Conservation (phyloP, 2,888 invertebrate genomes). For the Dasypogon diadema region DNA sequence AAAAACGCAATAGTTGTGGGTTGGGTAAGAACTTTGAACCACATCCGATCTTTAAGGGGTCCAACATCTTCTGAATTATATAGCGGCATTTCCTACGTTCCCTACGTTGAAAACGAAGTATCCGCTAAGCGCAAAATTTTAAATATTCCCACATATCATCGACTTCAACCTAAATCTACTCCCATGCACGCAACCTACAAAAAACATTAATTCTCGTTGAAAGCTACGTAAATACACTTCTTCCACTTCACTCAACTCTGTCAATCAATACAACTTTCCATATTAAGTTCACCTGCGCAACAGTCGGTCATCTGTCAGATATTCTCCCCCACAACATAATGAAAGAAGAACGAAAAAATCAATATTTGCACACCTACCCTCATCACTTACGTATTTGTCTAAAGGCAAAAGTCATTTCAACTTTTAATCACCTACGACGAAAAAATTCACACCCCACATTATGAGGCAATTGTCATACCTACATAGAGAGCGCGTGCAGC, state of each 20-base stretch:
- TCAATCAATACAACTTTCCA: conserved; percentile 39
- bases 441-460: conserved; percentile 9
- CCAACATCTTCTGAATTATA: no score
- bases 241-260: not conserved
- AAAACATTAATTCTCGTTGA: not conserved
- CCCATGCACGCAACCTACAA: not conserved
- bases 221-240: not conserved
- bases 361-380: conserved; percentile 48
- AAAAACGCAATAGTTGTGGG: no score
- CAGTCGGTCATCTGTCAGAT: conserved; percentile 31
- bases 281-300: conserved; percentile 28
- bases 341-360: not conserved
- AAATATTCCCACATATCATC: not conserved
- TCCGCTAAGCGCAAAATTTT: no score
- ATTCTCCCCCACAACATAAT: not conserved
- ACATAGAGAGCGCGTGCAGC: not conserved
- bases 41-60: no score
- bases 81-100: no score
- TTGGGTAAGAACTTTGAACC: no score
- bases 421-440: conserved; percentile 26
- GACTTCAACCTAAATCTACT: not conserved
- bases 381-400: not conserved
- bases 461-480: conserved; percentile 30
- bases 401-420: not conserved
- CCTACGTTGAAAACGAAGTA: no score